Evolutionary conservation across 2,113 vertebrate genomes (phyloP).

Genomic region (Callorhinus ursinus): DNA sequence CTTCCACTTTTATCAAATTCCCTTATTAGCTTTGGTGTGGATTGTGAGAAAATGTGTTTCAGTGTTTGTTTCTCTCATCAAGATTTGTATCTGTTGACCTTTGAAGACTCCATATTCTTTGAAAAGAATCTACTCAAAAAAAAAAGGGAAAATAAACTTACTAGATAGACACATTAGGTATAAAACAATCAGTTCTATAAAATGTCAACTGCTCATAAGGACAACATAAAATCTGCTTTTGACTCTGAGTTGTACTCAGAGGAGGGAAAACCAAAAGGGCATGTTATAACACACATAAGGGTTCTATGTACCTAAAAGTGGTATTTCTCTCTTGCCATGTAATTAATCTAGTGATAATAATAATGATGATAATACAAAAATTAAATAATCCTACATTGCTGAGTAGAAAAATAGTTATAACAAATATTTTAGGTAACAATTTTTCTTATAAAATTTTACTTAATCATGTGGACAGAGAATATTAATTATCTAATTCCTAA

Average conservation of each 20-base stretch:
- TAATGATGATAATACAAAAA: background rate
- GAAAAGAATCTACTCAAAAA: background rate
- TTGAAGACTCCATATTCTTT: background rate
- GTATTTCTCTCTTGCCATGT: background rate
- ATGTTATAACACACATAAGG: background rate
- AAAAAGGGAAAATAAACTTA: conserved; percentile 29
- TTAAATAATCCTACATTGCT: background rate
- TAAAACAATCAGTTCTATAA: background rate
- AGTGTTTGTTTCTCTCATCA: background rate
- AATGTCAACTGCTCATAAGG: background rate
- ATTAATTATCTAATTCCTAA: background rate
- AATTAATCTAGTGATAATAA: background rate
- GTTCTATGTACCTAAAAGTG: background rate
- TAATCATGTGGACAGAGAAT: background rate
- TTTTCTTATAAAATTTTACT: background rate
- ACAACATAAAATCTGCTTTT: background rate
- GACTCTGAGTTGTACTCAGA: background rate
- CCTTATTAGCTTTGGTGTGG: conserved; percentile 42
- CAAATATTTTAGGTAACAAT: background rate
- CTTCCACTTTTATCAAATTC: background rate
- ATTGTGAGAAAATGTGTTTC: background rate
- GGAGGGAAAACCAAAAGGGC: background rate
- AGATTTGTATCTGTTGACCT: conserved; percentile 17
- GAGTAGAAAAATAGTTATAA: background rate
- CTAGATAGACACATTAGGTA: background rate